A percentile compares a stretch with the other conserved stretches of the same genome.
Conservation (phyloP, 1,140 invertebrate species). For the Eufriesea mexicana region DNA sequence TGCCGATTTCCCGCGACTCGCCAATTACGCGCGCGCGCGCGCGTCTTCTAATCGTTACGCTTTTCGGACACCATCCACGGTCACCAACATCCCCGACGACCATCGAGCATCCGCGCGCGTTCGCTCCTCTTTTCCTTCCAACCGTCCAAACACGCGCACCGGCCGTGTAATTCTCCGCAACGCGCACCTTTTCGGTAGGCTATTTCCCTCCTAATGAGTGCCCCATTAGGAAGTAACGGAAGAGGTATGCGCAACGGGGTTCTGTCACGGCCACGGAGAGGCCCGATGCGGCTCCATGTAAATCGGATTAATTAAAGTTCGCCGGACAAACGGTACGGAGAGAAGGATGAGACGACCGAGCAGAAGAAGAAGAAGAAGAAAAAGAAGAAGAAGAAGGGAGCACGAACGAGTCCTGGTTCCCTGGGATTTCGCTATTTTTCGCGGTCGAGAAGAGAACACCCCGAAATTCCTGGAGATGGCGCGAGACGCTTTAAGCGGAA, state of each 20-base stretch:
- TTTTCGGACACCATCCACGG: background rate
- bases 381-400: background rate
- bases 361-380: background rate
- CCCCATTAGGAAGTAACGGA: conserved; percentile 74
- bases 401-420: too few species aligned
- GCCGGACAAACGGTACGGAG: background rate
- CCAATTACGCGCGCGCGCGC: conserved; percentile 2
- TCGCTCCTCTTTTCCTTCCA: background rate
- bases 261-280: conserved; percentile 56
- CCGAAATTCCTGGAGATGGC: background rate
- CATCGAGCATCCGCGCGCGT: too few species aligned
- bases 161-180: conserved; percentile 10
- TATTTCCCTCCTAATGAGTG: conserved; percentile 70
- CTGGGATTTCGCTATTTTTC: too few species aligned
- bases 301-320: conserved; percentile 71
- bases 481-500: conserved; percentile 26
- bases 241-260: conserved; percentile 48
- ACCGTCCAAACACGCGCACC: background rate
- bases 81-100: too few species aligned
- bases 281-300: conserved; percentile 63
- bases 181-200: conserved; percentile 53
- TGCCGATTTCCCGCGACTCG: background rate
- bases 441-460: too few species aligned
- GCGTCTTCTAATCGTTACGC: conserved; percentile 7
- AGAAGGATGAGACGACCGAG: background rate